These are phyloP conservation scores for Leptopilina syphax DNA, from an alignment of 2,888 invertebrate species.

Conservation along the genomic window DNA sequence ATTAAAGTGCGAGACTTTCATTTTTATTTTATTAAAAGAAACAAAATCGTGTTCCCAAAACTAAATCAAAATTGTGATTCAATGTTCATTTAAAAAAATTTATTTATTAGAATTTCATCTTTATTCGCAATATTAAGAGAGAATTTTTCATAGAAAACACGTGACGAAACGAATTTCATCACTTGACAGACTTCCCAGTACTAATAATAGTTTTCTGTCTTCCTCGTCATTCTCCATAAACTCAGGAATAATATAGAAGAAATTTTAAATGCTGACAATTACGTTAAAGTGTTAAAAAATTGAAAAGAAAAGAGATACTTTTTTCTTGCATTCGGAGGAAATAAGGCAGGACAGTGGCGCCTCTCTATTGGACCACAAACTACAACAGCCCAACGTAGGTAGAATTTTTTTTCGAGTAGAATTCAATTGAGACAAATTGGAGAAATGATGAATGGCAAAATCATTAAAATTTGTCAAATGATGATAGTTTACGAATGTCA, in stretches of 20 bases:
- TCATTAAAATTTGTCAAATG: not conserved
- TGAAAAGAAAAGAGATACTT: not conserved
- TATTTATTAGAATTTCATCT: not conserved
- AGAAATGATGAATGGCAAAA: constrained; percentile 11
- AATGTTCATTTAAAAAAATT: no score
- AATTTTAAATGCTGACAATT: not conserved
- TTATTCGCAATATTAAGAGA: not conserved
- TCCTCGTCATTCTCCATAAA: not conserved
- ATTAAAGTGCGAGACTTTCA: not conserved
- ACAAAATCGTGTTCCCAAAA: not conserved
- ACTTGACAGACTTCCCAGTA: not conserved
- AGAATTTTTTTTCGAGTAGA: constrained; percentile 51
- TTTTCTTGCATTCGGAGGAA: constrained; percentile 31
- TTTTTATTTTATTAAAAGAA: not conserved
- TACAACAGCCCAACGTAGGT: constrained; percentile 73
- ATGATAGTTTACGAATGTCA: not conserved
- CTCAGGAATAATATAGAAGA: not conserved
- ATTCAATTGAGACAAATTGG: constrained; percentile 40
- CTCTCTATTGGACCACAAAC: constrained; percentile 73
- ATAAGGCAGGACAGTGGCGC: constrained; percentile 74
- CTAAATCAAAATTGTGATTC: no score
- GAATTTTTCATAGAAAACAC: constrained; percentile 12
- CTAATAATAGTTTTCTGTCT: not conserved
- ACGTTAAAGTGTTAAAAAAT: not conserved
- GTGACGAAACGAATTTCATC: constrained; percentile 20